A percentile compares a stretch with the other conserved stretches of the same genome.
These are phyloP conservation scores for Epinephelus fuscoguttatus DNA, from an alignment of 2,113 vertebrate genomes.

Conservation along the genomic window DNA sequence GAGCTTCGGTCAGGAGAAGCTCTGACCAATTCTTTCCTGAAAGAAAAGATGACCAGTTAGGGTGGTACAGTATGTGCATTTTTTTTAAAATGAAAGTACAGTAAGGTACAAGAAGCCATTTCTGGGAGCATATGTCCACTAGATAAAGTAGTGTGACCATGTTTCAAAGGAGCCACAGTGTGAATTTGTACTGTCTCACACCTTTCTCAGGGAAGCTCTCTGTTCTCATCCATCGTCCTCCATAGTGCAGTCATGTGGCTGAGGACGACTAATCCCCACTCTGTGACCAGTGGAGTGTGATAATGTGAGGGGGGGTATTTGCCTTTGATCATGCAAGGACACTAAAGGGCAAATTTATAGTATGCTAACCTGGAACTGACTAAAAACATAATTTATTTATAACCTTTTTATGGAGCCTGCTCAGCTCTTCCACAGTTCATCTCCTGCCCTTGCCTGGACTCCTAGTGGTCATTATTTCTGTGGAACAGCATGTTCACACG, in stretches of 20 bases:
- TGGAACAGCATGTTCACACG: conserved; percentile 51
- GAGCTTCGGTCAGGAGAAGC: conserved; percentile 23
- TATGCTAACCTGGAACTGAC: background rate
- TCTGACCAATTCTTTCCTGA: conserved; percentile 55
- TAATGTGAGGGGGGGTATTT: background rate
- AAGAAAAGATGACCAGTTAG: conserved; percentile 57
- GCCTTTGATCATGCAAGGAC: conserved; percentile 52
- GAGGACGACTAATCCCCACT: conserved; percentile 24
- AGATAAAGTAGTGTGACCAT: background rate
- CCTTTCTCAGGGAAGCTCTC: background rate
- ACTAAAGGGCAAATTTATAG: conserved; percentile 36
- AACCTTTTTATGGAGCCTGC: background rate
- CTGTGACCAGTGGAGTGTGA: conserved; percentile 44
- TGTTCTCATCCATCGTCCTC: conserved; percentile 5
- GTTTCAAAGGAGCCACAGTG: conserved; percentile 1
- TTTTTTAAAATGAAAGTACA: background rate
- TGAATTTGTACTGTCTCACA: conserved; percentile 3
- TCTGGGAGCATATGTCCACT: background rate
- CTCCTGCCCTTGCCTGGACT: background rate
- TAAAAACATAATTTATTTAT: background rate
- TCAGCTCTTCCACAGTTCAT: background rate
- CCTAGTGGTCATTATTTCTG: background rate
- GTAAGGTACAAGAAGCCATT: background rate
- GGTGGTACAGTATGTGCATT: background rate
- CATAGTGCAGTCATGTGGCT: conserved; percentile 20